phyloP scores from a whole-genome alignment of 1,140 invertebrate species.

The Drosophila murphyi region DNA sequence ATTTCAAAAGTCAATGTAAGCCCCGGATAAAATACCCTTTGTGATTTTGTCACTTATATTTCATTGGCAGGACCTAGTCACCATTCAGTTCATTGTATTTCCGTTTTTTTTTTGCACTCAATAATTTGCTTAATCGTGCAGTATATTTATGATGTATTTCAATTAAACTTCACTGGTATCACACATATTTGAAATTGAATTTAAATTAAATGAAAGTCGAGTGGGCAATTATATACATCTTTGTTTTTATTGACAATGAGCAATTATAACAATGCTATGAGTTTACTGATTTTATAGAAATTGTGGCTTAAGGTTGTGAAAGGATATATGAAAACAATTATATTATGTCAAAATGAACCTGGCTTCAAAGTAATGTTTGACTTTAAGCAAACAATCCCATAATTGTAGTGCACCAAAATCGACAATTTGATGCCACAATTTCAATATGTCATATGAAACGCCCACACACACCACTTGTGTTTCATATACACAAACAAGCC shows the following conservation, averaged over 20 bases:
- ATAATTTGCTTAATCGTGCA: constrained; percentile 17
- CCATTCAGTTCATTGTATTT: not conserved
- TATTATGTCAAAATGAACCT: not conserved
- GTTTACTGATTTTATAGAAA: not conserved
- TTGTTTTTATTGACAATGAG: not conserved
- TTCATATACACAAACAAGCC: not conserved
- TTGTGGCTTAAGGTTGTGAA: not conserved
- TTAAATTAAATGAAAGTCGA: not conserved
- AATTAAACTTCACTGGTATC: not conserved
- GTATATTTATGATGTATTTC: constrained; percentile 20
- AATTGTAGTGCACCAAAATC: not conserved
- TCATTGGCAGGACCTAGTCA: constrained; percentile 45
- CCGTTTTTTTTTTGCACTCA: not conserved
- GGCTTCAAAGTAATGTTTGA: not conserved
- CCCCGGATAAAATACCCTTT: constrained; percentile 27
- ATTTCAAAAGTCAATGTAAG: constrained; percentile 8
- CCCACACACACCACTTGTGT: not conserved
- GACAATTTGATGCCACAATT: constrained; percentile 16
- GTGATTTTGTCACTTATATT: constrained; percentile 59
- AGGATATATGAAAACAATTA: not conserved
- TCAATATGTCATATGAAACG: not conserved
- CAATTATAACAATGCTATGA: not conserved
- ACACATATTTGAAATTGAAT: not conserved
- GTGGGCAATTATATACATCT: too few relatives aligned
- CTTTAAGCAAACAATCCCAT: constrained; percentile 1